These are phyloP conservation scores for Rana temporaria DNA, from an alignment of 2,113 vertebrate genomes.

Conservation along the genomic window DNA sequence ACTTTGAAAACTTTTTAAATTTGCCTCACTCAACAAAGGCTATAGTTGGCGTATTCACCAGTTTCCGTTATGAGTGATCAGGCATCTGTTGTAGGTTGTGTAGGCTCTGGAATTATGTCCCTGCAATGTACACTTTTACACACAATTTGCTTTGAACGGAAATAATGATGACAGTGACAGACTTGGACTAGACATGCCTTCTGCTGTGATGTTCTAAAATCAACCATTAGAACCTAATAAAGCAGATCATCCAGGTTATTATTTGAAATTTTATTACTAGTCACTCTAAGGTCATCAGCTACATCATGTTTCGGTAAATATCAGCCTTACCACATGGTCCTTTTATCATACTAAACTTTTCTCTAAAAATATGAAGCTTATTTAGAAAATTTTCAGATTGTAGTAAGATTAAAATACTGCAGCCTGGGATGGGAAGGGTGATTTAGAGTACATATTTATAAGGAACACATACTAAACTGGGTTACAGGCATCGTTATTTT, in stretches of 20 bases:
- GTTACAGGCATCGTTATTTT: too few species aligned
- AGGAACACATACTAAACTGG: too few species aligned
- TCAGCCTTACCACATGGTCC: too few species aligned
- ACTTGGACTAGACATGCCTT: conserved; percentile 52
- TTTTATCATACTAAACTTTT: too few species aligned
- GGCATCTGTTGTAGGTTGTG: conserved; percentile 42
- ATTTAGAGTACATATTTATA: too few species aligned
- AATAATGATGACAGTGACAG: conserved; percentile 54
- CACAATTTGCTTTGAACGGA: conserved; percentile 53
- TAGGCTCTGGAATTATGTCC: conserved; percentile 33
- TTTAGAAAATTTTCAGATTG: too few species aligned
- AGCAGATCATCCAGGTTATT: conserved; percentile 43
- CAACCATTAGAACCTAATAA: conserved; percentile 52
- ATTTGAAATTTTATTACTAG: conserved; percentile 41
- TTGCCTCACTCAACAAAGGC: background rate
- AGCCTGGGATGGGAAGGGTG: too few species aligned
- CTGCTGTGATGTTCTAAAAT: conserved; percentile 41
- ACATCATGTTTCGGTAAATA: too few species aligned
- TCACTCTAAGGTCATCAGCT: conserved; percentile 29
- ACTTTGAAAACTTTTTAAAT: too few species aligned
- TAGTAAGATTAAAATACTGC: too few species aligned
- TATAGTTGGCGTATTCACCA: background rate
- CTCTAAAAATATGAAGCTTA: too few species aligned
- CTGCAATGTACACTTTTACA: conserved; percentile 41
- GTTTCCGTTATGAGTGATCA: background rate